Conservation (phyloP, 1,140 invertebrate species). For the Hermetia illucens region DNA sequence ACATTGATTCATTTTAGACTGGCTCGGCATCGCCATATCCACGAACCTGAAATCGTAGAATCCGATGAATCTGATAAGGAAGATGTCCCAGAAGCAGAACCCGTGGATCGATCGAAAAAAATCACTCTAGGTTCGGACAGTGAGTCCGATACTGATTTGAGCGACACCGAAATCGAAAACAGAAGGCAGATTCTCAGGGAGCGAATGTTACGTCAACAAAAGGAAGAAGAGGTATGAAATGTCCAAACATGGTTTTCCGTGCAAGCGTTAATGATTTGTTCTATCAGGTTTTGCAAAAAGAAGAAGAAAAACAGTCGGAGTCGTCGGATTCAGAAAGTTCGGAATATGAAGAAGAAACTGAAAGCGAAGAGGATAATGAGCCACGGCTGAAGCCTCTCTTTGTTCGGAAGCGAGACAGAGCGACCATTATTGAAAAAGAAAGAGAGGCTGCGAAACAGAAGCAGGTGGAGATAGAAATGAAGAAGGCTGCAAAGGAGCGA, state of each 20-base stretch:
- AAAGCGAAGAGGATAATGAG: constrained; percentile 45
- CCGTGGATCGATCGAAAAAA: constrained; percentile 24
- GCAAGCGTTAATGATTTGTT: neutral
- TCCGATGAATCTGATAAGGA: constrained; percentile 49
- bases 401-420: constrained; percentile 84
- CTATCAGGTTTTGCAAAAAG: constrained; percentile 34
- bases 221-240: constrained; percentile 40
- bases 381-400: constrained; percentile 94
- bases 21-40: constrained; percentile 42
- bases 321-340: constrained; percentile 54
- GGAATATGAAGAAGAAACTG: constrained; percentile 57
- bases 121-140: constrained; percentile 48
- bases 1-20: constrained; percentile 14
- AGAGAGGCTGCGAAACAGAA: constrained; percentile 73
- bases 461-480: constrained; percentile 62
- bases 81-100: constrained; percentile 8
- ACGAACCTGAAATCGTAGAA: constrained; percentile 61
- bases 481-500: constrained; percentile 68
- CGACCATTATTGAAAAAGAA: constrained; percentile 91
- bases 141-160: constrained; percentile 50
- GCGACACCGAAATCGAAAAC: constrained; percentile 71
- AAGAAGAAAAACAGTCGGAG: constrained; percentile 63
- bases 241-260: too few relatives aligned
- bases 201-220: constrained; percentile 51
- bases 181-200: constrained; percentile 54